phyloP scores from a whole-genome alignment of 2,888 invertebrate genomes.

The Acheta domesticus region DNA sequence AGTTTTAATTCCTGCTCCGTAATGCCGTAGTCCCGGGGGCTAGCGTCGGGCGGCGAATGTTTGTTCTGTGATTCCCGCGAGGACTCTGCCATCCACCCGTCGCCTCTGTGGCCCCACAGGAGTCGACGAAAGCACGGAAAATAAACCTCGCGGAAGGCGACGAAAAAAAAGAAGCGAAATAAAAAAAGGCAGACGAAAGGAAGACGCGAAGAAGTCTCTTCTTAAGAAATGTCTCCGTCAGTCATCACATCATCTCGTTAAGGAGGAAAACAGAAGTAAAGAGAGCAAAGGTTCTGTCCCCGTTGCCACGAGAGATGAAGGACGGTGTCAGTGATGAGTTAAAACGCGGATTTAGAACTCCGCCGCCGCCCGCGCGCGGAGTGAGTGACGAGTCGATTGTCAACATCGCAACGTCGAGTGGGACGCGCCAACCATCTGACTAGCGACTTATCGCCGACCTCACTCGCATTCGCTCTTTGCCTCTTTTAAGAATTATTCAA shows the following conservation, averaged over 20 bases:
- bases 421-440: neutral
- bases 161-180: neutral
- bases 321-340: neutral
- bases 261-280: conserved; percentile 4
- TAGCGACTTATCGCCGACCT: neutral
- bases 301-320: neutral
- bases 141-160: neutral
- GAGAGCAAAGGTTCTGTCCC: neutral
- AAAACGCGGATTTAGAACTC: conserved; percentile 1
- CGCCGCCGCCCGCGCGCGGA: neutral
- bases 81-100: neutral
- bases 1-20: conserved; percentile 28
- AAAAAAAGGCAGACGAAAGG: neutral
- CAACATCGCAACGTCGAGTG: neutral
- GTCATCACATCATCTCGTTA: conserved; percentile 9
- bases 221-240: neutral
- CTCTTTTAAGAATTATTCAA: neutral
- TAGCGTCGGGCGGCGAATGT: neutral
- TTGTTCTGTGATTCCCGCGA: conserved; percentile 27
- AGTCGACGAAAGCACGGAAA: neutral
- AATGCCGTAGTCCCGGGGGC: conserved; percentile 20
- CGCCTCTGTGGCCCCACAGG: neutral
- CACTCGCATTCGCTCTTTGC: neutral
- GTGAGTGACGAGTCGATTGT: neutral
- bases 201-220: neutral